Conservation (phyloP, 1,140 invertebrate genomes). For the Trissolcus basalis region DNA sequence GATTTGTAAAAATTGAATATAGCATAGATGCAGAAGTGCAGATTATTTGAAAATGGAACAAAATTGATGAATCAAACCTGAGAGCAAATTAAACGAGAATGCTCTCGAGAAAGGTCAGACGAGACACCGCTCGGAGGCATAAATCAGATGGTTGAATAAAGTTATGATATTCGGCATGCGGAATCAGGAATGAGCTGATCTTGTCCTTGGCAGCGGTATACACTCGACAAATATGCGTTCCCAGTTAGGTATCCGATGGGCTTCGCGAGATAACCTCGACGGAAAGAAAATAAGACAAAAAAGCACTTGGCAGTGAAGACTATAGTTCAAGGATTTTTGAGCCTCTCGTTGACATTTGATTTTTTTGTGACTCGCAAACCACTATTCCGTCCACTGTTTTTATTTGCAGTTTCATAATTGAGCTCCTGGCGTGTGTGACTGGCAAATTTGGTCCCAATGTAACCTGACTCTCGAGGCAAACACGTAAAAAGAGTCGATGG, state of each 20-base stretch:
- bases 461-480: too few relatives aligned
- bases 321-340: slow-evolving; percentile 26
- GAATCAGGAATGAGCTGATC: slow-evolving; percentile 35
- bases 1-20: too few relatives aligned
- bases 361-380: slow-evolving; percentile 6
- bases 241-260: slow-evolving; percentile 38
- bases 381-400: too few relatives aligned
- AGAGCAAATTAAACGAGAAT: slow-evolving; percentile 2
- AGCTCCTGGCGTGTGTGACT: too few relatives aligned
- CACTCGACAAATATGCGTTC: slow-evolving; percentile 15
- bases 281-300: slow-evolving; percentile 23
- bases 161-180: slow-evolving; percentile 36
- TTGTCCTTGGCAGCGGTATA: slow-evolving; percentile 28
- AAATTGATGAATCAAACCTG: not conserved
- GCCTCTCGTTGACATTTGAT: slow-evolving; percentile 4
- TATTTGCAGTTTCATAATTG: too few relatives aligned
- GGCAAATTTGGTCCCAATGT: too few relatives aligned
- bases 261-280: slow-evolving; percentile 26
- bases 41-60: not conserved
- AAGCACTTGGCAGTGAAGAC: slow-evolving; percentile 15
- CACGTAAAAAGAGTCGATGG: too few relatives aligned
- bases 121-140: slow-evolving; percentile 4
- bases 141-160: slow-evolving; percentile 18
- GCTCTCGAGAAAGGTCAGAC: slow-evolving; percentile 14
- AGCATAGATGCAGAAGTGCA: not conserved